phyloP scores from a whole-genome alignment of 2,888 invertebrate genomes.

The Notocelia uddmanniana region DNA sequence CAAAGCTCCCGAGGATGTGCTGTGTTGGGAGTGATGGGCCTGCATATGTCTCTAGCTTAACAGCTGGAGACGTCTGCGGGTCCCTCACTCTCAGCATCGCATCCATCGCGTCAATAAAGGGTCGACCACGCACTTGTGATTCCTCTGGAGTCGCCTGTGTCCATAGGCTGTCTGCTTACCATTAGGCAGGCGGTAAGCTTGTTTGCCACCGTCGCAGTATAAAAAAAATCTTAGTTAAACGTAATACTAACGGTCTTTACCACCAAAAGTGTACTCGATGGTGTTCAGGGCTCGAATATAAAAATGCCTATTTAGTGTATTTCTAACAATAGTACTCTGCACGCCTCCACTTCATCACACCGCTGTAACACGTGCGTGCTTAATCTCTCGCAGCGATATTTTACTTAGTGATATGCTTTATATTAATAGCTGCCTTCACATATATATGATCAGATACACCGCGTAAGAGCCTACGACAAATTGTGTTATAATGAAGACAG shows the following conservation, averaged over 20 bases:
- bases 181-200: too few relatives aligned
- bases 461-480: slow-evolving; percentile 50
- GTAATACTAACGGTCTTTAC: neutral
- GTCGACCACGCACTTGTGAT: too few relatives aligned
- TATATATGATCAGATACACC: slow-evolving; percentile 42
- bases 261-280: neutral
- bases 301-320: neutral
- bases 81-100: too few relatives aligned
- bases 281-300: neutral
- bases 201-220: too few relatives aligned
- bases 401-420: slow-evolving; percentile 41
- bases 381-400: slow-evolving; percentile 47
- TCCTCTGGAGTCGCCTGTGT: too few relatives aligned
- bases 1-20: too few relatives aligned
- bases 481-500: slow-evolving; percentile 55
- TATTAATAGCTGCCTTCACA: slow-evolving; percentile 42
- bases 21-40: too few relatives aligned
- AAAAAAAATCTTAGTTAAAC: too few relatives aligned
- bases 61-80: too few relatives aligned
- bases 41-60: too few relatives aligned
- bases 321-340: slow-evolving; percentile 13
- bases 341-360: slow-evolving; percentile 1
- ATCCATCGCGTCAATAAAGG: too few relatives aligned
- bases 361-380: slow-evolving; percentile 38
- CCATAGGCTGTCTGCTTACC: too few relatives aligned